Base-by-base conservation (phyloP, 2,797 vertebrate genomes). In the Centroberyx gerrardi region DNA sequence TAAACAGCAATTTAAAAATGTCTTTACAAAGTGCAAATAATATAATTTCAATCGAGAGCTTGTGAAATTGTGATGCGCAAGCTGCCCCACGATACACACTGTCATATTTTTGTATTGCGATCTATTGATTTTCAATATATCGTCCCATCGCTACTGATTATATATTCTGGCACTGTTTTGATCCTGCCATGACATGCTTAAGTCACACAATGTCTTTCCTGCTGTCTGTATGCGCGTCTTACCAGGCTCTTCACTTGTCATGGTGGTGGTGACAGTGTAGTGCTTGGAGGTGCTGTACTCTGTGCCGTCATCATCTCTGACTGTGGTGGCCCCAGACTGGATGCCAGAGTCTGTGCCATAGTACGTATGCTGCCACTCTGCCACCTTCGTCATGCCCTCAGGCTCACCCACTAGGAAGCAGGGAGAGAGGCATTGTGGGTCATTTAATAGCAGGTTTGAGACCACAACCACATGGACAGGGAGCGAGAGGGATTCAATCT, bases 251-350 rank as follows among this genome's bases (percentile, higher is more conserved):
- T 89, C 89, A 0, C 8, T 33, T 2, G 72, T 84, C 76, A 91
- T 27, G 0, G 92, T 93, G 62, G 89, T 87, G 63, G 86, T 92
- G 72, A 83, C 1, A 15, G 90, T 94, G 84, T 92, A 89, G 8
- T 94, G 88, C 53, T 90, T 94, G 67, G 82, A 68, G 66, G 64
- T 80, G 78, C 13, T 77, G 77, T 74, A 93, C 0, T 94, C 90
- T 0, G 60, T 44, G 27, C 77, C 80, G 0, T 92, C 92, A 0
- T 95, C 92, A 0, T 93, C 90, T 52, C 87, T 89, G 72, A 94
- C 69, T 0, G 94, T 95, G 53, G 72, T 93, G 74, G 95, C 95
- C 66, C 93, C 92, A 1, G 95, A 95, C 56, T 95, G 92, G 85
- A 96, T 93, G 72, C 95, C 95, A 0, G 95, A 96, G 88, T 96